Percentiles rank a stretch among this genome's conserved stretches.
phyloP scores from a whole-genome alignment of 37 sponge, comb jelly and placozoan species.

The Oscarella lobularis region DNA sequence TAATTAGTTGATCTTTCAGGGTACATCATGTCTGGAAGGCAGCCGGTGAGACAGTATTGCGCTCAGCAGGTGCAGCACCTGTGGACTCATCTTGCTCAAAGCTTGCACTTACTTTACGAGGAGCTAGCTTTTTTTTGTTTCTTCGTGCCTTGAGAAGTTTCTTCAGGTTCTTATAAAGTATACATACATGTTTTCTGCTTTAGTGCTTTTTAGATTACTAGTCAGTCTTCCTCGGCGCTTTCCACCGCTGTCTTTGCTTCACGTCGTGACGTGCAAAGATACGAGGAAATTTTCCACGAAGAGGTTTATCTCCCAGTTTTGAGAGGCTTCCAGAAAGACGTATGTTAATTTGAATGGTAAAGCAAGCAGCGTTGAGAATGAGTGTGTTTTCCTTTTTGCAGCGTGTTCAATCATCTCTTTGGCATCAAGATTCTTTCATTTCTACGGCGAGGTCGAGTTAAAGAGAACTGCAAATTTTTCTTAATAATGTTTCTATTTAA shows the following conservation, averaged over 20 bases:
- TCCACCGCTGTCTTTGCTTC: neutral
- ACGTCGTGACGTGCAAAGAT: neutral
- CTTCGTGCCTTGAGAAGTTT: too few species aligned
- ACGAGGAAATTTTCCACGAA: neutral
- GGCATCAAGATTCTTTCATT: neutral
- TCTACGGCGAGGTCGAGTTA: neutral
- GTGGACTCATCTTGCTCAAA: slow-evolving; percentile 60
- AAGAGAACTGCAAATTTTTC: too few species aligned
- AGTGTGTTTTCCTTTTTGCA: neutral
- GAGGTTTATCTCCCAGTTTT: neutral
- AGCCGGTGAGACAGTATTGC: slow-evolving; percentile 69
- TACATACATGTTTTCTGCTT: too few species aligned
- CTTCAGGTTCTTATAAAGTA: neutral
- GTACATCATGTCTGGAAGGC: slow-evolving; percentile 10
- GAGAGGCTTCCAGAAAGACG: neutral
- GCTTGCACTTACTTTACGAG: slow-evolving; percentile 56
- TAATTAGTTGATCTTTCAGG: neutral
- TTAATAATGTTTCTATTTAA: neutral
- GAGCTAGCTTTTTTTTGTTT: slow-evolving; percentile 24
- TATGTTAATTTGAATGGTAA: neutral
- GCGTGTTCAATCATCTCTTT: neutral
- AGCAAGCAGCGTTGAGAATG: neutral
- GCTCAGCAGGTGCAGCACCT: slow-evolving; percentile 55
- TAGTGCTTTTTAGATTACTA: too few species aligned
- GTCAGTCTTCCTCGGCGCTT: too few species aligned